phyloP scores from a whole-genome alignment of 2,888 invertebrate genomes.

The Melinaea menophilus region DNA sequence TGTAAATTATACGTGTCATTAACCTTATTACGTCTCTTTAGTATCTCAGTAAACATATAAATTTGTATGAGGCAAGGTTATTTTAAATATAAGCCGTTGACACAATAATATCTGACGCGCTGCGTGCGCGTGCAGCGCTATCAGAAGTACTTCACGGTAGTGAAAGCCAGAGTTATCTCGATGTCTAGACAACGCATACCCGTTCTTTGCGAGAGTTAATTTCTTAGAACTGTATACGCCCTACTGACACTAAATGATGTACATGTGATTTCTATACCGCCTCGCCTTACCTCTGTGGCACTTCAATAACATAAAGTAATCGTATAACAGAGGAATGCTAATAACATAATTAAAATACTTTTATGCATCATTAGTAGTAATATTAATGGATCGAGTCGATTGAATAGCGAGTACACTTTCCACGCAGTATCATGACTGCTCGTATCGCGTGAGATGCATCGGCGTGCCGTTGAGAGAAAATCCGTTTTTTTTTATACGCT shows the following conservation, averaged over 20 bases:
- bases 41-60: constrained; percentile 36
- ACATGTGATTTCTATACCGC: constrained; percentile 7
- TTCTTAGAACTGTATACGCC: constrained; percentile 40
- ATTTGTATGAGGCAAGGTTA: constrained; percentile 28
- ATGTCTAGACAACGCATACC: constrained; percentile 38
- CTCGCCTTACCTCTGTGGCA: constrained; percentile 5
- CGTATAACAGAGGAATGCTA: too few relatives aligned
- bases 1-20: constrained; percentile 38
- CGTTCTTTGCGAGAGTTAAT: constrained; percentile 41
- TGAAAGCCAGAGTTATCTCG: constrained; percentile 32
- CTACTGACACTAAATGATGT: constrained; percentile 39
- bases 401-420: too few relatives aligned
- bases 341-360: too few relatives aligned
- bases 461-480: constrained; percentile 56
- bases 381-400: too few relatives aligned
- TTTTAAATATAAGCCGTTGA: constrained; percentile 26
- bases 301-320: too few relatives aligned
- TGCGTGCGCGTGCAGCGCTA: constrained; percentile 12
- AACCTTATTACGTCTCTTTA: constrained; percentile 40
- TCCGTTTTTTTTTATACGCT: constrained; percentile 27
- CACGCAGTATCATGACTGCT: constrained; percentile 27
- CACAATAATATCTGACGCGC: constrained; percentile 25
- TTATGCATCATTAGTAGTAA: too few relatives aligned
- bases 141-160: constrained; percentile 21
- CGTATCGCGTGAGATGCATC: constrained; percentile 51